Percentiles rank a stretch among this genome's conserved stretches.
Evolutionary conservation across 1,140 invertebrate species (phyloP).

Genomic region (Apocrypta bakeri): DNA sequence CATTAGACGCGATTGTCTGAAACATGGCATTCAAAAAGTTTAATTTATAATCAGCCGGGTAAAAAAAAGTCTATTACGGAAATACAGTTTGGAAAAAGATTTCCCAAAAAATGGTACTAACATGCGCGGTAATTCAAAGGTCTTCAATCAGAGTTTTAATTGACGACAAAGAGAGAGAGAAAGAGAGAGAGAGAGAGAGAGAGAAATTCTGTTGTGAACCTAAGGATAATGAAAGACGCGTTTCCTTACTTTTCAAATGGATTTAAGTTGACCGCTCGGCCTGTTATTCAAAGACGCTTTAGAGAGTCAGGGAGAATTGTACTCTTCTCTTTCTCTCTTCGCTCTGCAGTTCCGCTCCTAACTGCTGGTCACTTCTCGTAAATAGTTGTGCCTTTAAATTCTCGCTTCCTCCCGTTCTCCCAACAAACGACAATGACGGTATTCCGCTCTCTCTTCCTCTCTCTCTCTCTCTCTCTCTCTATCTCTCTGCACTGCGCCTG

Average conservation of each 20-base stretch:
- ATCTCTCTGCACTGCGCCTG: too few species aligned
- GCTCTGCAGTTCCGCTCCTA: not conserved
- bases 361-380: conserved; percentile 38
- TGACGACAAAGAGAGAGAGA: too few species aligned
- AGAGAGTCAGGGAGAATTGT: not conserved
- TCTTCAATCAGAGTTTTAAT: too few species aligned
- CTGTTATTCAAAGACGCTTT: conserved; percentile 47
- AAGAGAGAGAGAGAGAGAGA: conserved; percentile 3
- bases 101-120: too few species aligned
- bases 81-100: too few species aligned
- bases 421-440: too few species aligned
- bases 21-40: not conserved
- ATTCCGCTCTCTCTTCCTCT: not conserved
- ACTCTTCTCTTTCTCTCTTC: not conserved
- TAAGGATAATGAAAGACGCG: conserved; percentile 36
- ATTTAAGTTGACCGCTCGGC: not conserved
- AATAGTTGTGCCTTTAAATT: conserved; percentile 48
- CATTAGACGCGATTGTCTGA: not conserved
- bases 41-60: too few species aligned
- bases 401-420: conserved; percentile 1
- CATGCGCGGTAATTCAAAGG: not conserved
- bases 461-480: not conserved
- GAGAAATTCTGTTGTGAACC: not conserved
- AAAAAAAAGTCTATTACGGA: too few species aligned
- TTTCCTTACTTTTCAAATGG: conserved; percentile 40